These are phyloP conservation scores for Olivierus martensii DNA, from an alignment of 1,140 invertebrate genomes.

Conservation along the genomic window DNA sequence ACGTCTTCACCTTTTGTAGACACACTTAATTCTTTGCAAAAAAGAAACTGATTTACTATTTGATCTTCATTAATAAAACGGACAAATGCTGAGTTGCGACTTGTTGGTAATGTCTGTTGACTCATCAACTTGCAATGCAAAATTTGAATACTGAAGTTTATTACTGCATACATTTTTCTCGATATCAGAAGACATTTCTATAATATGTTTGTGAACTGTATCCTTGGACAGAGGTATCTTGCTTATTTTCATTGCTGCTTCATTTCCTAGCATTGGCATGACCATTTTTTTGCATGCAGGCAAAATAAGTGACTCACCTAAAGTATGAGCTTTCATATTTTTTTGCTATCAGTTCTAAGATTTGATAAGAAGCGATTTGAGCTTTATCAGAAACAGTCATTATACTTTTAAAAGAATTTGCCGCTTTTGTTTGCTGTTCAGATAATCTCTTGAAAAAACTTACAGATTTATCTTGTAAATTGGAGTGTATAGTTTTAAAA, in stretches of 20 bases:
- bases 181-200: not conserved
- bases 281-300: not conserved
- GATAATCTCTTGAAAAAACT: too few relatives aligned
- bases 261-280: not conserved
- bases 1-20: not conserved
- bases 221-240: not conserved
- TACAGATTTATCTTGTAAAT: too few relatives aligned
- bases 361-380: not conserved
- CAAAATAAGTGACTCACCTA: not conserved
- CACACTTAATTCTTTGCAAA: not conserved
- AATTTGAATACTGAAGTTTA: not conserved
- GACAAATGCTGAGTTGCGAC: not conserved
- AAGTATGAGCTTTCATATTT: not conserved
- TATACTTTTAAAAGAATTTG: not conserved
- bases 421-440: not conserved
- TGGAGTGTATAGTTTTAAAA: too few relatives aligned
- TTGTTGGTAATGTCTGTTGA: not conserved
- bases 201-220: not conserved
- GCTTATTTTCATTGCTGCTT: not conserved
- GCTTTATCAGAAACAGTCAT: not conserved
- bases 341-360: not conserved
- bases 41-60: not conserved
- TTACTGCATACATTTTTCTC: not conserved
- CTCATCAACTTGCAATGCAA: not conserved
- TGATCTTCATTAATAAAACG: not conserved